Evolutionary conservation across 1,140 invertebrate species (phyloP).

Genomic region (Coelopa frigida): DNA sequence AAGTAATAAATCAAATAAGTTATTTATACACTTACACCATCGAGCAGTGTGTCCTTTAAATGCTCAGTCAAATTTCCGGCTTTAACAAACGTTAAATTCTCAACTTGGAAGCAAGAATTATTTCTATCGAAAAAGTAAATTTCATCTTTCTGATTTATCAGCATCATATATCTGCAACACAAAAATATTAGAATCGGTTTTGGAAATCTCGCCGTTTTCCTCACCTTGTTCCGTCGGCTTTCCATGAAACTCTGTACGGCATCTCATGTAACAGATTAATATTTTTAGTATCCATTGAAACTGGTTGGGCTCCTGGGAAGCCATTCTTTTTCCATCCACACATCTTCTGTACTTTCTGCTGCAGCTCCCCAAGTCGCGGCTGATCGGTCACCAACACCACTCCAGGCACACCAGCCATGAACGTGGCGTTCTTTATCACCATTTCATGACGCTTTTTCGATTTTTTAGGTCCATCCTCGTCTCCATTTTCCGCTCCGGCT

Average conservation of each 20-base stretch:
- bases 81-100: constrained; percentile 70
- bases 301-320: constrained; percentile 94
- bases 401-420: constrained; percentile 75
- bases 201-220: background rate
- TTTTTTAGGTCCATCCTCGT: constrained; percentile 19
- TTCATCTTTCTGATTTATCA: constrained; percentile 76
- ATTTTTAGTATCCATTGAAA: constrained; percentile 89
- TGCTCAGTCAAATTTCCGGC: constrained; percentile 63
- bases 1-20: constrained; percentile 3
- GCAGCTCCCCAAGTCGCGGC: constrained; percentile 59
- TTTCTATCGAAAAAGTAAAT: constrained; percentile 95
- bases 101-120: constrained; percentile 86
- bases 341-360: constrained; percentile 69
- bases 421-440: constrained; percentile 54
- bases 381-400: constrained; percentile 50
- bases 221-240: constrained; percentile 92
- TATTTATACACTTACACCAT: constrained; percentile 66
- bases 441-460: constrained; percentile 38
- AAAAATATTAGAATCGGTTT: constrained; percentile 2
- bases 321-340: constrained; percentile 71
- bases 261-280: constrained; percentile 67
- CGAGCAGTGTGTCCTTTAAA: constrained; percentile 79
- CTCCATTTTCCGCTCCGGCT: constrained; percentile 1
- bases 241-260: constrained; percentile 96
- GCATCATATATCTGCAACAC: constrained; percentile 83